These are phyloP conservation scores for Campylomormyrus tamandua DNA, from an alignment of 2,113 vertebrate species.

Conservation along the genomic window DNA sequence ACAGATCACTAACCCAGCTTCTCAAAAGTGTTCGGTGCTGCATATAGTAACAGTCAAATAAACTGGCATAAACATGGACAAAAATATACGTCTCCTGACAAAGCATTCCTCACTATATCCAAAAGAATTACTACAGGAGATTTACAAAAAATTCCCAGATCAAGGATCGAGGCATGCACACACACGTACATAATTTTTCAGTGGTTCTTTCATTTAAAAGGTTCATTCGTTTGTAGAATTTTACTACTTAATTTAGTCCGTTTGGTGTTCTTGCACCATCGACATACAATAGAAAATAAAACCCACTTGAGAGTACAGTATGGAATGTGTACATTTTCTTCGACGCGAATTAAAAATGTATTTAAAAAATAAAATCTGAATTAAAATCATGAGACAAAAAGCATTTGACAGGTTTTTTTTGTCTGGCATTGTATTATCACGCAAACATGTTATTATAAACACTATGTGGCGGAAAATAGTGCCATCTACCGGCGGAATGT, in stretches of 20 bases:
- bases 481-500: not conserved
- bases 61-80: not conserved
- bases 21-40: not conserved
- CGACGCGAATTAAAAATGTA: not conserved
- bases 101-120: constrained; percentile 25
- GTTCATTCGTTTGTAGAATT: not conserved
- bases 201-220: not conserved
- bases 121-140: constrained; percentile 14
- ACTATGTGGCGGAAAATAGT: not conserved
- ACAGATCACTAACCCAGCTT: not conserved
- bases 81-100: constrained; percentile 15
- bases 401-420: constrained; percentile 35
- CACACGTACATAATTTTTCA: not conserved
- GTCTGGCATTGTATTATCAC: not conserved
- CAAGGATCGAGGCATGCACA: constrained; percentile 11
- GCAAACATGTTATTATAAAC: not conserved
- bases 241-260: not conserved
- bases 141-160: constrained; percentile 20
- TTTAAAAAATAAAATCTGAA: not conserved
- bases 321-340: constrained; percentile 8
- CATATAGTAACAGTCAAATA: not conserved
- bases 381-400: constrained; percentile 15
- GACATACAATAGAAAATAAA: not conserved
- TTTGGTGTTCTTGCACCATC: not conserved
- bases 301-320: not conserved